phyloP scores from a whole-genome alignment of 1,140 invertebrate species.

The Drosophila santomea region DNA sequence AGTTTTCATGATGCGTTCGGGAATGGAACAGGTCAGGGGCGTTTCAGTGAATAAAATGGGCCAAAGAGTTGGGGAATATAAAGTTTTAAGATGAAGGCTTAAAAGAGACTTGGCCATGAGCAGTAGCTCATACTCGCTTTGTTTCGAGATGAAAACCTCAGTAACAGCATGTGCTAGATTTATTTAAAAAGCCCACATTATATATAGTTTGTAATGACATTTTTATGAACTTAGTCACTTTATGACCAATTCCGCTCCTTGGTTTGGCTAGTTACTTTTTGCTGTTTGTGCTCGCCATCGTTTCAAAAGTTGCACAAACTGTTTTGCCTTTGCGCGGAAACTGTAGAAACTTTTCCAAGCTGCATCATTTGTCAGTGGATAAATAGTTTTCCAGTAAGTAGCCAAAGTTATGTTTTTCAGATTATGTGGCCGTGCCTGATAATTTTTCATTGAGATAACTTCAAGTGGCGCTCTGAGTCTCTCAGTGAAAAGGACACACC shows the following conservation, averaged over 20 bases:
- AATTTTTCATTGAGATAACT: slow-evolving; percentile 78
- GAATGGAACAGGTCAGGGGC: slow-evolving; percentile 40
- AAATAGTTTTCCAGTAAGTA: slow-evolving; percentile 81
- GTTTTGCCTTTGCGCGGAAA: slow-evolving; percentile 73
- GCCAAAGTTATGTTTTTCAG: slow-evolving; percentile 80
- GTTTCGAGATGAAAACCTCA: too few relatives aligned
- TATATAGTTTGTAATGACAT: too few relatives aligned
- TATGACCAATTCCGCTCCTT: slow-evolving; percentile 10
- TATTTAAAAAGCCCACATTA: too few relatives aligned
- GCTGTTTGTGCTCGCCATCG: slow-evolving; percentile 32
- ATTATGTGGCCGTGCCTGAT: slow-evolving; percentile 71
- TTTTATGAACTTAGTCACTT: background rate
- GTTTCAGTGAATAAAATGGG: slow-evolving; percentile 7
- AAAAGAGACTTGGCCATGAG: too few relatives aligned
- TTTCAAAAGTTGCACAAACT: slow-evolving; percentile 74
- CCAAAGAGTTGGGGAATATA: background rate
- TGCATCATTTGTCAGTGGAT: slow-evolving; percentile 82
- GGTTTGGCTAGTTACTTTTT: slow-evolving; percentile 12
- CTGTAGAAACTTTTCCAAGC: slow-evolving; percentile 69
- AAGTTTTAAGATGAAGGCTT: too few relatives aligned
- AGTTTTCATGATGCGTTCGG: slow-evolving; percentile 25
- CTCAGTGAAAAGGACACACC: background rate
- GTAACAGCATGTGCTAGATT: too few relatives aligned
- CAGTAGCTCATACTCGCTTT: too few relatives aligned
- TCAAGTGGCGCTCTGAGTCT: slow-evolving; percentile 46